Conservation (phyloP, 2,888 invertebrate genomes). For the Melanophora roralis region DNA sequence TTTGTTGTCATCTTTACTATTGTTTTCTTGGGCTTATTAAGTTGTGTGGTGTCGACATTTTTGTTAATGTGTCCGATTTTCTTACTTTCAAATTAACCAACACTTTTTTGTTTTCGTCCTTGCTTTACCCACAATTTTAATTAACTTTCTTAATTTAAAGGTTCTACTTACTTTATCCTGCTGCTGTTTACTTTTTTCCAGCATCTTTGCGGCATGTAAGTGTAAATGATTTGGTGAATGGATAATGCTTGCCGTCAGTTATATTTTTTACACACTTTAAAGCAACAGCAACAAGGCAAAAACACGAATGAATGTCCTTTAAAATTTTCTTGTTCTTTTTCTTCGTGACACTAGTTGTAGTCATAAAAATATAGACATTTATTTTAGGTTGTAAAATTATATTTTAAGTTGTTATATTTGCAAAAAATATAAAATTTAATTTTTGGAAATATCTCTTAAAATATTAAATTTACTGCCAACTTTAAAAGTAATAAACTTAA, state of each 20-base stretch:
- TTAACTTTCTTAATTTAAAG: conserved; percentile 46
- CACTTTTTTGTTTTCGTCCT: not conserved
- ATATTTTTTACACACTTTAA: not conserved
- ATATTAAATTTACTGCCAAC: conserved; percentile 9
- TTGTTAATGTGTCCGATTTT: conserved; percentile 2
- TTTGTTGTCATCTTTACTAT: not conserved
- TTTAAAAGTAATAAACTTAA: not conserved
- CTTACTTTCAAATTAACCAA: conserved; percentile 28
- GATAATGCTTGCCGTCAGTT: conserved; percentile 13
- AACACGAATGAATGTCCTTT: conserved; percentile 2
- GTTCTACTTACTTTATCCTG: conserved; percentile 16
- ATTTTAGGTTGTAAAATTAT: conserved; percentile 26
- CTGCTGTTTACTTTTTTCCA: not conserved
- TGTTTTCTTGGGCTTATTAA: conserved; percentile 12
- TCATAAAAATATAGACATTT: conserved; percentile 5
- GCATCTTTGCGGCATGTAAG: not conserved
- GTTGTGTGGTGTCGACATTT: conserved; percentile 24
- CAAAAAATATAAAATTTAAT: not conserved
- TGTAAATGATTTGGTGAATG: not conserved
- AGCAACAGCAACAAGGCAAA: no score
- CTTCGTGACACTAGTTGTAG: not conserved
- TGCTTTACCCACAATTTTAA: conserved; percentile 39
- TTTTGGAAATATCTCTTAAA: conserved; percentile 17
- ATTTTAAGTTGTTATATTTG: conserved; percentile 16
- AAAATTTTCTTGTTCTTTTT: conserved; percentile 7